These are phyloP conservation scores for Lepidocyrtinus sp. DNA, from an alignment of 2,888 invertebrate species.

Conservation along the genomic window DNA sequence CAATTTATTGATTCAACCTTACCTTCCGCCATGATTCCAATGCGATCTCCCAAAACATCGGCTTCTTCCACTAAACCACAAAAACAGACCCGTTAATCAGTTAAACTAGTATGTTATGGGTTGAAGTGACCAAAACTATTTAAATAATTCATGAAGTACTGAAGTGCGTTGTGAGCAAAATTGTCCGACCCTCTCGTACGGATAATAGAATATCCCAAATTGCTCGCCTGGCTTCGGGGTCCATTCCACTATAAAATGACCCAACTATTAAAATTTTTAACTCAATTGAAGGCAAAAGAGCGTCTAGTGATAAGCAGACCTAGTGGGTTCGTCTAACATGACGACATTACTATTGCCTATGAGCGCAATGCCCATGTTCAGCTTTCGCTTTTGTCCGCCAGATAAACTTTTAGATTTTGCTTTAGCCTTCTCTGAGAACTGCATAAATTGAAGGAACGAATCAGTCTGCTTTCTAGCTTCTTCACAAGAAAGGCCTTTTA, in stretches of 20 bases:
- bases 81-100: not conserved
- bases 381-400: constrained; percentile 92
- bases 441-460: constrained; percentile 77
- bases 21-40: constrained; percentile 87
- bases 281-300: not conserved
- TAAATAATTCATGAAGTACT: constrained; percentile 71
- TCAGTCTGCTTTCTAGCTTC: constrained; percentile 76
- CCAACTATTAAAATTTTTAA: not conserved
- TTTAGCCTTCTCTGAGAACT: constrained; percentile 78
- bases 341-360: constrained; percentile 80
- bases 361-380: constrained; percentile 89
- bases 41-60: constrained; percentile 90
- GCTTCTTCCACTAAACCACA: constrained; percentile 78
- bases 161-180: constrained; percentile 93
- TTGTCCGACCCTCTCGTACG: constrained; percentile 81
- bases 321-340: constrained; percentile 76
- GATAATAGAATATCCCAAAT: constrained; percentile 71
- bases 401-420: constrained; percentile 80
- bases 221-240: constrained; percentile 75
- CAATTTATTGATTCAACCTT: no score
- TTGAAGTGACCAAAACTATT: not conserved
- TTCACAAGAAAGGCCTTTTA: constrained; percentile 77
- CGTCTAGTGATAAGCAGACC: not conserved
- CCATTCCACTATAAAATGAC: constrained; percentile 73
- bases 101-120: not conserved